phyloP scores from a whole-genome alignment of 2,888 invertebrate species.

The Ellobium chinense region DNA sequence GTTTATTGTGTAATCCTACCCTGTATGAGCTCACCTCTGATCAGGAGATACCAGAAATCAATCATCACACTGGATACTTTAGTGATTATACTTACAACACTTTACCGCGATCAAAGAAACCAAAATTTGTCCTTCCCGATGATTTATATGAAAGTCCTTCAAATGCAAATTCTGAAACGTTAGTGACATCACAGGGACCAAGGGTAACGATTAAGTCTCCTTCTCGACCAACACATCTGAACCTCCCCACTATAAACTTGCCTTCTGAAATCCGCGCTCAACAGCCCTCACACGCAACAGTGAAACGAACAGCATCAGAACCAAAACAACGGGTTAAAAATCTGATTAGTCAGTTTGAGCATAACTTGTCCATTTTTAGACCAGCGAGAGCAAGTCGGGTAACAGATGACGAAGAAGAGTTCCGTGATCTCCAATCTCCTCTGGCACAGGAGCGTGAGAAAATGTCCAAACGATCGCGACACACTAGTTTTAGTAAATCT shows the following conservation, averaged over 20 bases:
- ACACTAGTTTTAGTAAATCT: neutral
- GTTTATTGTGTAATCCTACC: neutral
- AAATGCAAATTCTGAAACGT: neutral
- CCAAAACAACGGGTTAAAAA: neutral
- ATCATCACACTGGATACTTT: no score
- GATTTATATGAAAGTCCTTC: neutral
- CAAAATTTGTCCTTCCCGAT: neutral
- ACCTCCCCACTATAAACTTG: neutral
- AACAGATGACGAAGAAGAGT: conserved; percentile 33
- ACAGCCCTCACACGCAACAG: neutral
- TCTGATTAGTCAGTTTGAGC: conserved; percentile 16
- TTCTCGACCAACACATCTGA: neutral
- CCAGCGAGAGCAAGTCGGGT: neutral
- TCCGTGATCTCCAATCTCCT: conserved; percentile 24
- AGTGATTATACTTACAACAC: neutral
- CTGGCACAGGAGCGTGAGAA: conserved; percentile 15
- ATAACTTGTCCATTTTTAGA: conserved; percentile 10
- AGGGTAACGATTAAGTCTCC: neutral
- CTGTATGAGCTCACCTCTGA: neutral
- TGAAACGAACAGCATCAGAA: neutral
- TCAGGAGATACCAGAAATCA: neutral
- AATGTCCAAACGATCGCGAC: conserved; percentile 9
- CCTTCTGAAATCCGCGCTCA: no score
- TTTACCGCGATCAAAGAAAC: conserved; percentile 12
- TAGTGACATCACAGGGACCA: neutral